phyloP scores from a whole-genome alignment of 2,888 invertebrate genomes.

The Xestia xanthographa region DNA sequence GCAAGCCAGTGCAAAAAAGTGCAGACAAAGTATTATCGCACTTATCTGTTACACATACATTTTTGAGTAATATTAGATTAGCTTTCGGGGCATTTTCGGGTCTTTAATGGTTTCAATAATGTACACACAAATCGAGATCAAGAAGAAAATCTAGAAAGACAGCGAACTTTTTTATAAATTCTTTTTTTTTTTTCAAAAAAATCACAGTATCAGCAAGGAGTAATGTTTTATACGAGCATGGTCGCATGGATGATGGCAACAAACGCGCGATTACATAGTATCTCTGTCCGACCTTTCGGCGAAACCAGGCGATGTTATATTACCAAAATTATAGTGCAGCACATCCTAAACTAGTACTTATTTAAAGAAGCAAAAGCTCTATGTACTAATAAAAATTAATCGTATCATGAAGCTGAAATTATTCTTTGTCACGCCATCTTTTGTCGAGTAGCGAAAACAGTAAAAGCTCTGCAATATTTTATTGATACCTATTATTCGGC shows the following conservation, averaged over 20 bases:
- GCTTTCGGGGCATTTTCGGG: not conserved
- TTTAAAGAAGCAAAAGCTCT: not conserved
- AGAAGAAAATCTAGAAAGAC: not conserved
- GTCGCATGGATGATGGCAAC: not conserved
- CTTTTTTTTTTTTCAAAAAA: not conserved
- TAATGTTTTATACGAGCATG: not conserved
- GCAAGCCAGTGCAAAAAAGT: not conserved
- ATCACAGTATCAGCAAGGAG: not conserved
- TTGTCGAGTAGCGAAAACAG: constrained; percentile 25
- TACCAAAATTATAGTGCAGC: not conserved
- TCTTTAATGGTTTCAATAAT: not conserved
- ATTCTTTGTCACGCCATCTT: constrained; percentile 43
- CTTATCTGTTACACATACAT: too few species aligned
- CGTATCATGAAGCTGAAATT: not conserved
- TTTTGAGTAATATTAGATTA: not conserved
- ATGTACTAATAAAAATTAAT: not conserved
- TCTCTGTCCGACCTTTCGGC: not conserved
- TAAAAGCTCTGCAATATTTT: not conserved
- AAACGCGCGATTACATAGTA: not conserved
- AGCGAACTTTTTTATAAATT: not conserved
- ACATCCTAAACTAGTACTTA: not conserved
- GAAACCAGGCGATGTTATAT: not conserved
- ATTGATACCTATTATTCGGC: not conserved
- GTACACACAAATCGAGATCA: not conserved
- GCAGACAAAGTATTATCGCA: not conserved